Conservation (phyloP, 2,888 invertebrate species). For the Matsumyia berberina region DNA sequence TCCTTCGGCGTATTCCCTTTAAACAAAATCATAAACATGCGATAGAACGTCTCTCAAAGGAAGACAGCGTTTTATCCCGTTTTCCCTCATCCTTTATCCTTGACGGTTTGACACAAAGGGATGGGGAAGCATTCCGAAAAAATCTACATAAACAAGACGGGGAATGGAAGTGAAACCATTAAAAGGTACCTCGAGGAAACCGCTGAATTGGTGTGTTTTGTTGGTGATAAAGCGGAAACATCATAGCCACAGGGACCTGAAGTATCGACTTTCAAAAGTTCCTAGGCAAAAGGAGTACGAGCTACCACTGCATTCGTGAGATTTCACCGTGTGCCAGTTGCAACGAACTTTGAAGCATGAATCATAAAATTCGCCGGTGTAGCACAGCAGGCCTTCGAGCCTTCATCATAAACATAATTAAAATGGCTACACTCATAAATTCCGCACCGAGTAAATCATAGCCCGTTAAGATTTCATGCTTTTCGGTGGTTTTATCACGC, state of each 20-base stretch:
- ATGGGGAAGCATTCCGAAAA: slow-evolving; percentile 14
- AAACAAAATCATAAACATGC: slow-evolving; percentile 26
- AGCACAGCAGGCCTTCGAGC: background rate
- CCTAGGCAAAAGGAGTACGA: background rate
- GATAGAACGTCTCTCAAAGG: slow-evolving; percentile 8
- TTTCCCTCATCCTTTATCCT: slow-evolving; percentile 5
- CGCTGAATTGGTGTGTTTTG: background rate
- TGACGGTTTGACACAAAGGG: slow-evolving; percentile 18
- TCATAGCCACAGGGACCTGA: background rate
- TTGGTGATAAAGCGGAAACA: background rate
- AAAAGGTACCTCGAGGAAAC: background rate
- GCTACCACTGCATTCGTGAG: background rate
- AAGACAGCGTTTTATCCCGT: background rate
- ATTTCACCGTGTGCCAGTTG: slow-evolving; percentile 7
- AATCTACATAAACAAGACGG: slow-evolving; percentile 25
- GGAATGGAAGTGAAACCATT: background rate
- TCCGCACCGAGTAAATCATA: slow-evolving; percentile 26
- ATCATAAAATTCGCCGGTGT: background rate
- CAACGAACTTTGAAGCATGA: slow-evolving; percentile 13
- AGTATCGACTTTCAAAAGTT: too few species aligned
- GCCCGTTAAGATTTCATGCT: slow-evolving; percentile 44
- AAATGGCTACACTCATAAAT: slow-evolving; percentile 53
- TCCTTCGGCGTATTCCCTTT: background rate
- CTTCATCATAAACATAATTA: slow-evolving; percentile 45
- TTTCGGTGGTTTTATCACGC: slow-evolving; percentile 41